These are phyloP conservation scores for Acomys russatus DNA, from an alignment of 2,797 vertebrate species.

Conservation along the genomic window DNA sequence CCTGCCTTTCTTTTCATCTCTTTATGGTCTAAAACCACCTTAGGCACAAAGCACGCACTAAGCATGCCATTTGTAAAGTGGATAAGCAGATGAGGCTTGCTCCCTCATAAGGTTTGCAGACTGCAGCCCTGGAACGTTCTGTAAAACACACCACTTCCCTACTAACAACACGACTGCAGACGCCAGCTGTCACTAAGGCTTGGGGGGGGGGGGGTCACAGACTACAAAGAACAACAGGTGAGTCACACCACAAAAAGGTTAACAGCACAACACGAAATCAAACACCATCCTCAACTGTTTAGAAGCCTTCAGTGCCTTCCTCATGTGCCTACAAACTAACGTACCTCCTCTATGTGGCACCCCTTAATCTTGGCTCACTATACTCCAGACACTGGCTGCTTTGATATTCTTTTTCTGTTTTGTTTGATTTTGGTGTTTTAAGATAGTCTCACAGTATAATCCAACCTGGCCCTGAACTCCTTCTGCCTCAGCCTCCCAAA, in stretches of 20 bases:
- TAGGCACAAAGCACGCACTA: background rate
- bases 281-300: background rate
- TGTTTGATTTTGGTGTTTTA: background rate
- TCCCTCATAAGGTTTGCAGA: background rate
- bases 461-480: background rate
- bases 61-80: background rate
- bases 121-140: background rate
- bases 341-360: fast-evolving
- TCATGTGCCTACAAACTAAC: background rate
- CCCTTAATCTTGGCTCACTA: background rate
- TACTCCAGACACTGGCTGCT: background rate
- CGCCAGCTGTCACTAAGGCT: background rate
- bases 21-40: background rate
- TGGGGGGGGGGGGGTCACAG: background rate
- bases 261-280: background rate
- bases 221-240: background rate
- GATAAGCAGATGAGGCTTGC: background rate
- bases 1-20: slow-evolving; percentile 20
- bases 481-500: background rate
- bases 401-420: background rate
- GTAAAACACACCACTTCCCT: background rate
- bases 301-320: slow-evolving; percentile 14
- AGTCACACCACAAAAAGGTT: background rate
- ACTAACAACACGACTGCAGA: background rate
- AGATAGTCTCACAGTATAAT: background rate